Conservation (phyloP, 2,888 invertebrate genomes). For the Apamea epomidion region DNA sequence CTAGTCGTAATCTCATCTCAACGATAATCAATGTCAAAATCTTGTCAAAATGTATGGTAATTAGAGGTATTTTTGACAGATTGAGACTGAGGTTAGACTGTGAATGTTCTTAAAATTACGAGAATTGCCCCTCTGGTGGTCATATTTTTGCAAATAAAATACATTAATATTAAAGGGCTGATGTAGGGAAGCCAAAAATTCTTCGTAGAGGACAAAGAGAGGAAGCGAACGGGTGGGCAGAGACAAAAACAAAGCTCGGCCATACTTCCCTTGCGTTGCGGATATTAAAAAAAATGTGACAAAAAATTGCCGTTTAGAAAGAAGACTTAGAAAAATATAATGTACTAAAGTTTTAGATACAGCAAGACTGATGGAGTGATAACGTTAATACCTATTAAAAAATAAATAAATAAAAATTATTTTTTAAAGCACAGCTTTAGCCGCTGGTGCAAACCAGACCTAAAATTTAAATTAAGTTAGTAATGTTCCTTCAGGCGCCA, state of each 20-base stretch:
- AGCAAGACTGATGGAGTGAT: neutral
- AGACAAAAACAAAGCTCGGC: slow-evolving; percentile 81
- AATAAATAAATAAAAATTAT: neutral
- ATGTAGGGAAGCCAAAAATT: slow-evolving; percentile 84
- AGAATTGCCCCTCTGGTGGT: slow-evolving; percentile 6
- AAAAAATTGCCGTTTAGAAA: slow-evolving; percentile 70
- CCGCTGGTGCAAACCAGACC: slow-evolving; percentile 25
- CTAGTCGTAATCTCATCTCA: too few relatives aligned
- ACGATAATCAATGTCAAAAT: too few relatives aligned
- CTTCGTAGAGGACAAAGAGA: slow-evolving; percentile 86
- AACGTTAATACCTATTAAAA: neutral
- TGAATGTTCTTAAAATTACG: too few relatives aligned
- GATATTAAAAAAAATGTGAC: slow-evolving; percentile 77
- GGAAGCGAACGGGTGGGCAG: slow-evolving; percentile 86
- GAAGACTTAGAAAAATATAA: slow-evolving; percentile 73
- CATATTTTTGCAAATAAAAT: slow-evolving; percentile 73
- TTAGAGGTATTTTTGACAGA: too few relatives aligned
- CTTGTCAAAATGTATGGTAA: too few relatives aligned
- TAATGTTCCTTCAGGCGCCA: slow-evolving; percentile 60
- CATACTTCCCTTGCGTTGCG: slow-evolving; percentile 78
- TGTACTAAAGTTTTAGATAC: neutral
- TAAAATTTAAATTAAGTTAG: slow-evolving; percentile 57
- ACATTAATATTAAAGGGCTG: slow-evolving; percentile 79
- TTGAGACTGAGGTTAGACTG: too few relatives aligned
- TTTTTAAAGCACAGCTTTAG: neutral